Base-by-base conservation (phyloP, 1,140 invertebrate species). In the Bursaphelenchus mucronatus region DNA sequence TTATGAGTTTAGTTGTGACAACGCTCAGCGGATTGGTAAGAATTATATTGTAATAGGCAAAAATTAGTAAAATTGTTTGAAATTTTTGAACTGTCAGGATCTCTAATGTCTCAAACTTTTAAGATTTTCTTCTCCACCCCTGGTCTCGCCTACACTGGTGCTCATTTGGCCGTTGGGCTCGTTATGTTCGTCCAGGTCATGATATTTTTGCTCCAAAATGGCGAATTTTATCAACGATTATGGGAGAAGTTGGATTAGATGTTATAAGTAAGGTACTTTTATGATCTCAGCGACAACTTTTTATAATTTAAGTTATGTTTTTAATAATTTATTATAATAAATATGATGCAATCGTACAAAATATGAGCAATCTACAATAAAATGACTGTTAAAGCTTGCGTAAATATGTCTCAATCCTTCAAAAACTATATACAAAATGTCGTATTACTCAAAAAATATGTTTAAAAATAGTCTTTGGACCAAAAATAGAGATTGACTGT, bases 161-260 rank as follows among this genome's bases (percentile, higher is more conserved):
- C 39, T 11, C 63, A 66, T 54, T 10, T 66, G 10, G 8, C 54
- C 11, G 11, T 66, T 21, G 64, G 64, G 10, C 19, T 19, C 58
- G 39, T 50, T 17, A 40, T 66, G 49, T 47, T 66, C 11, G 21
- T 62, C 1, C 39, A 66, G 8, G 40, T 45, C 13, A 50, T 59
- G 11, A 44, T 44, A 11, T 39, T 44, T 43, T 39, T 59, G 13
- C 30, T 44, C 57, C 57, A 59, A 50, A 39, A 59, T n/a, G 57
- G 57, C 41, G 57, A 59, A 50, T 39, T 59, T n/a, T 59, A 46
- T 50, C 57, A 59, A 44, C 15, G 40, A 39, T 39, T 59, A 9
- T 59, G 57, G 57, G 57, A 59, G 40, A 59, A 59, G 40, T 39
- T 59, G 21, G 57, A 59, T 7, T 59, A 44, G 52, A 30, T 3